A percentile compares a stretch with the other conserved stretches of the same genome.
Conservation (phyloP, 2,888 invertebrate species). For the Rugalucina vietnamica region DNA sequence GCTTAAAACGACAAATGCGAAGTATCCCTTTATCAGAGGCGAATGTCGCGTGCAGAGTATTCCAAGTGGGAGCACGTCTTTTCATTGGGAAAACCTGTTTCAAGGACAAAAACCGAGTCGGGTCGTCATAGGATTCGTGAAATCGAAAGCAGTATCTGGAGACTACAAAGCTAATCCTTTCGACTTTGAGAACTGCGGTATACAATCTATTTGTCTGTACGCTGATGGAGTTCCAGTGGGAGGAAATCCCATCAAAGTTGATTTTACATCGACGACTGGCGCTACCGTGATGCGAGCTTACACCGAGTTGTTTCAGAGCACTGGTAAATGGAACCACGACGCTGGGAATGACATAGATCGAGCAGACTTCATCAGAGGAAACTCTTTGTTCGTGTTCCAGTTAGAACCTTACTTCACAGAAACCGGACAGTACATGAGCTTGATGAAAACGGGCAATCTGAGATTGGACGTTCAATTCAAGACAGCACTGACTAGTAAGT, state of each 20-base stretch:
- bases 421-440: slow-evolving; percentile 22
- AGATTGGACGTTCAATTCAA: slow-evolving; percentile 25
- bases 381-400: slow-evolving; percentile 30
- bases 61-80: slow-evolving; percentile 6
- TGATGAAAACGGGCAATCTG: slow-evolving; percentile 30
- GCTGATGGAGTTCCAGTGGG: slow-evolving; percentile 25
- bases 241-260: slow-evolving; percentile 27
- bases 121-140: slow-evolving; percentile 31
- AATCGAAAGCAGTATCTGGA: slow-evolving; percentile 23
- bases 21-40: slow-evolving; percentile 27
- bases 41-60: slow-evolving; percentile 33
- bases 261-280: slow-evolving; percentile 15
- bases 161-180: slow-evolving; percentile 33
- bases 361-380: slow-evolving; percentile 8
- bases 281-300: slow-evolving; percentile 14
- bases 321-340: slow-evolving; percentile 24
- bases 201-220: slow-evolving; percentile 24
- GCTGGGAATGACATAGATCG: slow-evolving; percentile 12
- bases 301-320: slow-evolving; percentile 17
- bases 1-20: slow-evolving; percentile 17
- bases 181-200: slow-evolving; percentile 32
- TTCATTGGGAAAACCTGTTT: slow-evolving; percentile 41
- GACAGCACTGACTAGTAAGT: slow-evolving; percentile 4
- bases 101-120: slow-evolving; percentile 30
- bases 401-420: slow-evolving; percentile 29